Evolutionary conservation across 1,140 invertebrate species (phyloP).

Genomic region (Triops cancriformis): DNA sequence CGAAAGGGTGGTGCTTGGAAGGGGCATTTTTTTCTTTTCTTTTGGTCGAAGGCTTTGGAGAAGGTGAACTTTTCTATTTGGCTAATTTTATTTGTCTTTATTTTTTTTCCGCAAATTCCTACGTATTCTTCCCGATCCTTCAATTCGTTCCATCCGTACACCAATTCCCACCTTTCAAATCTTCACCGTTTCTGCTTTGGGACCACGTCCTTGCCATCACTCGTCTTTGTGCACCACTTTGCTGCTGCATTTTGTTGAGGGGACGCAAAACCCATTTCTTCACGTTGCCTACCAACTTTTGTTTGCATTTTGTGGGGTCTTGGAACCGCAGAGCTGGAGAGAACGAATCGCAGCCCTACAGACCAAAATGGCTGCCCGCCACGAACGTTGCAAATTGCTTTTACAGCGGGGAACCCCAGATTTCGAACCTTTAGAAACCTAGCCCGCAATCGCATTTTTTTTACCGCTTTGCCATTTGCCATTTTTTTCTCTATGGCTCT

Average conservation of each 20-base stretch:
- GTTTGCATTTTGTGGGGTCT: constrained; percentile 17
- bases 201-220: constrained; percentile 1
- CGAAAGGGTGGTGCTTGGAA: neutral
- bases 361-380: constrained; percentile 74
- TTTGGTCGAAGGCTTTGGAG: neutral
- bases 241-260: constrained; percentile 16
- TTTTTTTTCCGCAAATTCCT: constrained; percentile 17
- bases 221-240: constrained; percentile 20
- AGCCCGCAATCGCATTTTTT: neutral
- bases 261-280: neutral
- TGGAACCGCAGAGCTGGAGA: constrained; percentile 58
- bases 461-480: neutral
- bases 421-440: constrained; percentile 50
- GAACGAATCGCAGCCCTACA: constrained; percentile 75
- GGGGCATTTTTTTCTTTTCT: neutral
- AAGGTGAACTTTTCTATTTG: constrained; percentile 12
- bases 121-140: neutral
- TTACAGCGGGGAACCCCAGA: constrained; percentile 74
- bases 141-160: neutral
- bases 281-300: constrained; percentile 12
- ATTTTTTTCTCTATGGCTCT: constrained; percentile 14
- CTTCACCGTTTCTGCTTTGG: constrained; percentile 19
- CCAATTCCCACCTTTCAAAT: neutral
- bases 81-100: constrained; percentile 19
- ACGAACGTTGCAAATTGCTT: constrained; percentile 76